Percentiles rank a stretch among this genome's conserved stretches.
Conservation (phyloP, 2,888 invertebrate species). For the Litoditis marina region DNA sequence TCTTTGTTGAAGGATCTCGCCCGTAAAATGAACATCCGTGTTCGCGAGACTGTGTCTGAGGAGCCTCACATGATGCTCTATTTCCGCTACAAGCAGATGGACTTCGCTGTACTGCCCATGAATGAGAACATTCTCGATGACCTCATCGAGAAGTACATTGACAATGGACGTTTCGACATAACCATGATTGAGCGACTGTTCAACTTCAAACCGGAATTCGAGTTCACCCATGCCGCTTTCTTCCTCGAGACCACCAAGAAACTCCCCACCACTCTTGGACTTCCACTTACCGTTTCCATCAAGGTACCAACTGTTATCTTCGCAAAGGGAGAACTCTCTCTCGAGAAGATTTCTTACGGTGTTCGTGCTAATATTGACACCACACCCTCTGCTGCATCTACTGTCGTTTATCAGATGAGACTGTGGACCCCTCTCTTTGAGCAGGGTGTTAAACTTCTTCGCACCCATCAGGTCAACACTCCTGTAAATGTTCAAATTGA, state of each 20-base stretch:
- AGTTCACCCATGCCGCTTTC: constrained; percentile 28
- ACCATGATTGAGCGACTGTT: constrained; percentile 29
- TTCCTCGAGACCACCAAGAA: constrained; percentile 32
- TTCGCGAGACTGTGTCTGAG: constrained; percentile 20
- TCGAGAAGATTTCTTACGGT: constrained; percentile 21
- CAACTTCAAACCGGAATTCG: constrained; percentile 27
- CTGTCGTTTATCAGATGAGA: constrained; percentile 37
- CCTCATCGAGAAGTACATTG: constrained; percentile 28
- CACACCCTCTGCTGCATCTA: constrained; percentile 36
- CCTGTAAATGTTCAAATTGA: constrained; percentile 45
- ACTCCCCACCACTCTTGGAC: constrained; percentile 50
- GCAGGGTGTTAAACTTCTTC: constrained; percentile 50
- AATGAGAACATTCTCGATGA: constrained; percentile 34
- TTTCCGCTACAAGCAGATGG: constrained; percentile 49
- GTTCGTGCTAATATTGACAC: constrained; percentile 24
- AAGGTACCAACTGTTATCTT: constrained; percentile 40
- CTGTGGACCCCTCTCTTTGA: constrained; percentile 46
- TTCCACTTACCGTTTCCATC: constrained; percentile 45
- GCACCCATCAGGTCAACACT: constrained; percentile 30
- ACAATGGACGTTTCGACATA: constrained; percentile 24
- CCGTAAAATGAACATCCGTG: constrained; percentile 43
- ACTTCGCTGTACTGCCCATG: constrained; percentile 52
- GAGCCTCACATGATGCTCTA: constrained; percentile 34
- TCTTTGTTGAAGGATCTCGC: constrained; percentile 34
- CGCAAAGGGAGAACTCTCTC: constrained; percentile 25